Evolutionary conservation across 2,888 invertebrate genomes (phyloP).

Genomic region (Parnassius glacialis): DNA sequence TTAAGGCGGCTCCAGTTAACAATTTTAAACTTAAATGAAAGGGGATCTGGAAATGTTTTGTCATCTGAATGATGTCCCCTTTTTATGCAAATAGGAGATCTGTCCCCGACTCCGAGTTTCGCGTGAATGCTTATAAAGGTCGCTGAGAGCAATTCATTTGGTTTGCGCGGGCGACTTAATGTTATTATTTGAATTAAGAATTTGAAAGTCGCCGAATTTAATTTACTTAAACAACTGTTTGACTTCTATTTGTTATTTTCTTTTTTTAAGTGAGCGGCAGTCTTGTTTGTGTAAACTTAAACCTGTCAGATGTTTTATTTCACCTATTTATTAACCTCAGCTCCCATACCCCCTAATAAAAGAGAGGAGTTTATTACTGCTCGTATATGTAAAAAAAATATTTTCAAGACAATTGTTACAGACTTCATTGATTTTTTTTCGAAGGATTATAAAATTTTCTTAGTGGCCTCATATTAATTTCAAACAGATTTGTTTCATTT

Average conservation of each 20-base stretch:
- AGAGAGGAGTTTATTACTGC: too few species aligned
- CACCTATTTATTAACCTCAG: conserved; percentile 7
- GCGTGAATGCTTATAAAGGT: conserved; percentile 55
- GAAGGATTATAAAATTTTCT: too few species aligned
- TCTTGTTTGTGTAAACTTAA: conserved; percentile 22
- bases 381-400: too few species aligned
- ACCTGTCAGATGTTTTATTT: conserved; percentile 22
- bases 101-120: conserved; percentile 48
- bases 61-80: conserved; percentile 67
- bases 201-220: conserved; percentile 56
- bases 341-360: too few species aligned
- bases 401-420: too few species aligned
- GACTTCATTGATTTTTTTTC: too few species aligned
- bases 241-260: conserved; percentile 32
- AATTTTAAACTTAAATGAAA: conserved; percentile 76
- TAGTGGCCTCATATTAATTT: too few species aligned
- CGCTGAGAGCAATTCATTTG: conserved; percentile 55
- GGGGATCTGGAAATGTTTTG: conserved; percentile 69
- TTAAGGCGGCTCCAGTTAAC: conserved; percentile 61
- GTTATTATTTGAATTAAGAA: conserved; percentile 70
- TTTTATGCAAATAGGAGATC: conserved; percentile 74
- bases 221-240: conserved; percentile 59
- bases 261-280: conserved; percentile 17
- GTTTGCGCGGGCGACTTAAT: conserved; percentile 52
- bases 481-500: too few species aligned